Evolutionary conservation across 2,113 vertebrate genomes (phyloP).

Genomic region (Hyaena hyaena): DNA sequence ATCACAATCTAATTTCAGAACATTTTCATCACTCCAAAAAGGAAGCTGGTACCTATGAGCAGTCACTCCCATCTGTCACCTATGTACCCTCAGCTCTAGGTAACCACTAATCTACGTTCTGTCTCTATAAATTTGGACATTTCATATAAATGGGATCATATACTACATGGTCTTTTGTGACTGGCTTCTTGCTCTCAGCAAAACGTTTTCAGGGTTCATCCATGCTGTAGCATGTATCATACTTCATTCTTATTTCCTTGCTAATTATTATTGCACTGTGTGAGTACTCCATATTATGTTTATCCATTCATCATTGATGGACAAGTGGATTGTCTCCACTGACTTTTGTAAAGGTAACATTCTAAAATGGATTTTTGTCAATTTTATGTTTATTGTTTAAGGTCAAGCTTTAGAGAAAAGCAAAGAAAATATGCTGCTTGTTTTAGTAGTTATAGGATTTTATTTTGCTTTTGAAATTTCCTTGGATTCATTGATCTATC

Average conservation of each 20-base stretch:
- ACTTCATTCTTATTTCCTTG: not conserved
- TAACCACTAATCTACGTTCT: not conserved
- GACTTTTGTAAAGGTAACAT: not conserved
- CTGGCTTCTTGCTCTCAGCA: not conserved
- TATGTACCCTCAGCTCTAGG: not conserved
- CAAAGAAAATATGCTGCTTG: not conserved
- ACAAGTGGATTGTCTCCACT: not conserved
- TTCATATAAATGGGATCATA: not conserved
- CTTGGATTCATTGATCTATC: not conserved
- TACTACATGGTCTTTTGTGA: not conserved
- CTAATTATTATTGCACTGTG: not conserved
- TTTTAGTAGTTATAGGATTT: slow-evolving; percentile 31
- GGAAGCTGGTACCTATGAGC: not conserved
- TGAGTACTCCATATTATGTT: not conserved
- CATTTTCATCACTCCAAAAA: not conserved
- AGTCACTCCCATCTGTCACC: not conserved
- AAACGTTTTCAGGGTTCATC: not conserved
- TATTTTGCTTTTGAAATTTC: slow-evolving; percentile 24
- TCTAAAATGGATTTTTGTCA: slow-evolving; percentile 1
- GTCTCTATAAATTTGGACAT: not conserved
- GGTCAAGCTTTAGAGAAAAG: not conserved
- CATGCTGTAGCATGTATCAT: not conserved
- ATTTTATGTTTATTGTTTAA: not conserved
- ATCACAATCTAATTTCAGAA: slow-evolving; percentile 8
- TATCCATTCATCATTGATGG: not conserved